These are phyloP conservation scores for Eublepharis macularius DNA, from an alignment of 2,113 vertebrate species.

Conservation along the genomic window DNA sequence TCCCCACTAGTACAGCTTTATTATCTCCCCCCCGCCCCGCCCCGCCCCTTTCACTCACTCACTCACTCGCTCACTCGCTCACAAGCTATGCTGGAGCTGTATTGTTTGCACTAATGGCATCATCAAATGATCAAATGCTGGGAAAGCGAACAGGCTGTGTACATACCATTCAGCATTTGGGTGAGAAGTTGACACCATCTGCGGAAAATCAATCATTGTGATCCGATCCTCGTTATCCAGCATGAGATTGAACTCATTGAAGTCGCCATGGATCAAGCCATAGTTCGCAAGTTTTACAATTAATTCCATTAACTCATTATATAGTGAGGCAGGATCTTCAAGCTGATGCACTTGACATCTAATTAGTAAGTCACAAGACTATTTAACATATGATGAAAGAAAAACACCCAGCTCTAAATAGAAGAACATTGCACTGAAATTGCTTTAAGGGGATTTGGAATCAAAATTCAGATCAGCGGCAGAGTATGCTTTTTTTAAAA, in stretches of 20 bases:
- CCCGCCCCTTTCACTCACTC: no score
- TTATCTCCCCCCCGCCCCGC: no score
- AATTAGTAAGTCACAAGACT: slow-evolving; percentile 4
- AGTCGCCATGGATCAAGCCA: slow-evolving; percentile 96
- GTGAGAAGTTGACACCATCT: slow-evolving; percentile 97
- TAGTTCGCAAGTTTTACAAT: slow-evolving; percentile 94
- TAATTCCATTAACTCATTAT: slow-evolving; percentile 95
- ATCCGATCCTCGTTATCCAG: slow-evolving; percentile 88
- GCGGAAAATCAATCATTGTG: slow-evolving; percentile 98
- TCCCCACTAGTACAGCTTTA: background rate
- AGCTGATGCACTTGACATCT: slow-evolving; percentile 90
- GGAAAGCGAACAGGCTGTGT: background rate
- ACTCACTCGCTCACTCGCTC: background rate
- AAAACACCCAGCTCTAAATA: background rate
- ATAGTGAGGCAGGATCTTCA: slow-evolving; percentile 87
- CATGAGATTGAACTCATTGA: slow-evolving; percentile 98
- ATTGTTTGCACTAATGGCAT: background rate
- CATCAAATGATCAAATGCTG: background rate
- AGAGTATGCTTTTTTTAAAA: background rate
- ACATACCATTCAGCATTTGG: slow-evolving; percentile 93
- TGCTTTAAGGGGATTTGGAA: background rate
- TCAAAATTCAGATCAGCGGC: background rate
- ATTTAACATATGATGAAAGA: background rate
- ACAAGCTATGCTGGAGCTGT: background rate
- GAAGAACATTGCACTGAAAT: background rate